Conservation (phyloP, 2,113 vertebrate species). For the Sminthopsis crassicaudata region DNA sequence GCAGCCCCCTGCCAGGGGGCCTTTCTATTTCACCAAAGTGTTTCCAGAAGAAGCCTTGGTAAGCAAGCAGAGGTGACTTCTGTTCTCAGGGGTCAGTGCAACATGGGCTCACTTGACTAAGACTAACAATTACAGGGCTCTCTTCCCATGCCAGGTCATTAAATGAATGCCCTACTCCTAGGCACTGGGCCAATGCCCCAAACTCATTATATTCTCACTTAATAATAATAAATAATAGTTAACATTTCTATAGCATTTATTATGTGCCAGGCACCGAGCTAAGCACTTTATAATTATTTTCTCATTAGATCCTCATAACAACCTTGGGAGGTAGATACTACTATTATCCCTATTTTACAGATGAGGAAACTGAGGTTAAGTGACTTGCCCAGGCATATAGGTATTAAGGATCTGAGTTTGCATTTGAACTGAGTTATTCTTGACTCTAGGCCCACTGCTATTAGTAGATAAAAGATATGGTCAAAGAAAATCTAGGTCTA, state of each 20-base stretch:
- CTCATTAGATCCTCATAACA: background rate
- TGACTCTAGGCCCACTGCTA: background rate
- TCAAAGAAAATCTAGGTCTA: background rate
- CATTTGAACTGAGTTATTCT: background rate
- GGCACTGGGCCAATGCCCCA: background rate
- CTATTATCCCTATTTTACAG: background rate
- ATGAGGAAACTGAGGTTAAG: conserved; percentile 3
- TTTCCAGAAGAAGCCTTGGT: background rate
- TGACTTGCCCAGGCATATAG: background rate
- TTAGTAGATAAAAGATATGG: background rate
- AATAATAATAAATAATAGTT: background rate
- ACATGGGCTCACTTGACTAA: background rate
- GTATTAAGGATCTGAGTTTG: background rate
- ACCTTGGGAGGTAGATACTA: background rate
- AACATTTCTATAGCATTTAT: background rate
- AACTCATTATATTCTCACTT: background rate
- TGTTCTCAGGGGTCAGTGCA: background rate
- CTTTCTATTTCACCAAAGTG: background rate
- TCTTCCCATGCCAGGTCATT: background rate
- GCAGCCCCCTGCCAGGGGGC: background rate
- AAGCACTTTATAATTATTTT: background rate
- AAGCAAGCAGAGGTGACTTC: background rate
- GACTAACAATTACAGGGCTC: background rate
- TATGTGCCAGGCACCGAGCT: background rate
- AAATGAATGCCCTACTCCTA: background rate